A percentile compares a stretch with the other conserved stretches of the same genome.
phyloP scores from a whole-genome alignment of 1,140 invertebrate genomes.

The Rhynchophorus ferrugineus region DNA sequence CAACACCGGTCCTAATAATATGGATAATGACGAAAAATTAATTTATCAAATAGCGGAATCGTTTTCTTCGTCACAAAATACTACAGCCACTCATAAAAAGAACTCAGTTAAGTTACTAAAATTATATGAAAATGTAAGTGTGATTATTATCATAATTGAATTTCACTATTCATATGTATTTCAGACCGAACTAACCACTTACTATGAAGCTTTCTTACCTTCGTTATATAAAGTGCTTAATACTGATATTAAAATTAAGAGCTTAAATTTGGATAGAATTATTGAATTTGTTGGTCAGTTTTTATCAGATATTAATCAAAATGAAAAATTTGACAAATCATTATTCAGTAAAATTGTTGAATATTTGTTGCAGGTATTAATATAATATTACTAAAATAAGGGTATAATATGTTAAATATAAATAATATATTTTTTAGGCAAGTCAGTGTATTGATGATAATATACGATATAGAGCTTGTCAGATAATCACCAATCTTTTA shows the following conservation, averaged over 20 bases:
- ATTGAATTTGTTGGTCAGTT: background rate
- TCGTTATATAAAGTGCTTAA: background rate
- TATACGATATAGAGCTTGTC: background rate
- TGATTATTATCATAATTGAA: background rate
- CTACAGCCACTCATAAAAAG: background rate
- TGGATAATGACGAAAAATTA: too few relatives aligned
- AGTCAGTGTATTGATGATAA: background rate
- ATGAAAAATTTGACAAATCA: background rate
- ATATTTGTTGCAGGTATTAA: background rate
- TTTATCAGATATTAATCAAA: background rate
- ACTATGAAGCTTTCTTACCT: background rate
- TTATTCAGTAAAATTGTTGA: background rate
- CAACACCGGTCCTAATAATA: too few relatives aligned
- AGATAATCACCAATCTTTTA: background rate
- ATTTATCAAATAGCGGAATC: background rate
- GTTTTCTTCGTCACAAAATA: background rate
- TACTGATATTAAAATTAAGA: background rate
- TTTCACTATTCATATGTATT: background rate
- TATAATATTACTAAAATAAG: too few relatives aligned
- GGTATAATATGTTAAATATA: too few relatives aligned
- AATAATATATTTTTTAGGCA: background rate
- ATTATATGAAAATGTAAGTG: background rate
- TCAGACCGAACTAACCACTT: background rate
- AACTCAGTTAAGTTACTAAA: background rate
- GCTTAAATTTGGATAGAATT: background rate